phyloP scores from a whole-genome alignment of 1,140 invertebrate species.

The Zaprionus ornatus region DNA sequence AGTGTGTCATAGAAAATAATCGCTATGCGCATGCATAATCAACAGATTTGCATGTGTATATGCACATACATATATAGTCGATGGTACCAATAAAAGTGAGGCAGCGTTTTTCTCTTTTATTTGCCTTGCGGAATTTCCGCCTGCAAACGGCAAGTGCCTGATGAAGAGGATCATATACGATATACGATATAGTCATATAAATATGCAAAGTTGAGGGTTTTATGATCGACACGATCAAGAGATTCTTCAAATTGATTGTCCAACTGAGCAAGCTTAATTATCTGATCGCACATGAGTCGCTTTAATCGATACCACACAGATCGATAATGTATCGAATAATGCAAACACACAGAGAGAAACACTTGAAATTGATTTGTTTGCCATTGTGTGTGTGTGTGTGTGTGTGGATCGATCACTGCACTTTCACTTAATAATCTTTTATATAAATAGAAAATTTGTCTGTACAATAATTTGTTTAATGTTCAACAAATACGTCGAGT shows the following conservation, averaged over 20 bases:
- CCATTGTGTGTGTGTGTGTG: not conserved
- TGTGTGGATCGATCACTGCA: conserved; percentile 19
- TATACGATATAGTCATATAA: not conserved
- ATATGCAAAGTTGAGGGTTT: not conserved
- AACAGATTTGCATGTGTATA: conserved; percentile 6
- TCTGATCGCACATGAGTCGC: not conserved
- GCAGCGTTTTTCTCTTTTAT: not conserved
- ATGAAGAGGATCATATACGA: not conserved
- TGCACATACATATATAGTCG: not conserved
- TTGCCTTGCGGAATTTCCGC: not conserved
- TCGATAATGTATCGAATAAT: not conserved
- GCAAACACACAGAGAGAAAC: not conserved
- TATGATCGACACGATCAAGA: not conserved
- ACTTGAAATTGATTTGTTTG: conserved; percentile 31
- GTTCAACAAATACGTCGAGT: conserved; percentile 19
- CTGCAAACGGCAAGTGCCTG: not conserved
- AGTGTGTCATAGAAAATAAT: conserved; percentile 46
- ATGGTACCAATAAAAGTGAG: not conserved
- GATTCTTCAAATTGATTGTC: not conserved
- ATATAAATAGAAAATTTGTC: conserved; percentile 48
- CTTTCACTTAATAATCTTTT: conserved; percentile 51
- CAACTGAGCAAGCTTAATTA: not conserved
- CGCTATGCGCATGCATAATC: conserved; percentile 30
- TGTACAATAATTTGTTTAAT: conserved; percentile 28
- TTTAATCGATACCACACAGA: not conserved